Evolutionary conservation across 2,113 vertebrate genomes (phyloP), one percentile per base, ranked within the genome.

Genomic region (Chitala chitala): DNA sequence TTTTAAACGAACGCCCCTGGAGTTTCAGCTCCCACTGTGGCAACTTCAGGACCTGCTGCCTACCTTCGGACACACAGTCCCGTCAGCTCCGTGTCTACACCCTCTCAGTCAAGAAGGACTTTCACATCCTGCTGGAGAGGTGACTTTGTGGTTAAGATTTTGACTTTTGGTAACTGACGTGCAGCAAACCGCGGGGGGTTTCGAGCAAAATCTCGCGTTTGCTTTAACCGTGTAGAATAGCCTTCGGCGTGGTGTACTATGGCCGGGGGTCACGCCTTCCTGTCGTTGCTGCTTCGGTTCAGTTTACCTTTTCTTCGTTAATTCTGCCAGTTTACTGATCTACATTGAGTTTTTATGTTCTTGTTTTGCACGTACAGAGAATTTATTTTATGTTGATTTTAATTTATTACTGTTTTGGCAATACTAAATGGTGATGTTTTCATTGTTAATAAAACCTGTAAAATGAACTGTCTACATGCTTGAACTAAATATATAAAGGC

Each of bases 381-480:
- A 85, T 87, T 87, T 83, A 83, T 86, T 88, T 90, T 86, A 78
- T 89, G 83, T 86, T 77, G 73, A 59, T 84, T n/a, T 84, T 90
- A 85, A 90, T 92, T 94, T 94, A 92, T 92, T 96, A 84, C 87
- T 90, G 94, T 95, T 95, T 91, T 92, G 87, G 94, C 90, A 90
- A 91, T 93, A 91, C 86, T 79, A 75, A 90, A 86, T 98, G 92
- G 95, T 91, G 91, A 87, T 80, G 86, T 88, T 91, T 92, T 90
- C 89, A 82, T 88, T 94, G 93, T 96, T 92, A 98, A 96, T 96
- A 94, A 96, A 94, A 89, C n/a, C n/a, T n/a, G n/a, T n/a, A n/a
- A n/a, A n/a, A n/a, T n/a, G n/a, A n/a, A n/a, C n/a, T n/a, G n/a
- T n/a, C n/a, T n/a, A n/a, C n/a, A n/a, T n/a, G n/a, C n/a, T n/a